phyloP scores from a whole-genome alignment of 2,797 vertebrate species.

The Sciaenops ocellatus region DNA sequence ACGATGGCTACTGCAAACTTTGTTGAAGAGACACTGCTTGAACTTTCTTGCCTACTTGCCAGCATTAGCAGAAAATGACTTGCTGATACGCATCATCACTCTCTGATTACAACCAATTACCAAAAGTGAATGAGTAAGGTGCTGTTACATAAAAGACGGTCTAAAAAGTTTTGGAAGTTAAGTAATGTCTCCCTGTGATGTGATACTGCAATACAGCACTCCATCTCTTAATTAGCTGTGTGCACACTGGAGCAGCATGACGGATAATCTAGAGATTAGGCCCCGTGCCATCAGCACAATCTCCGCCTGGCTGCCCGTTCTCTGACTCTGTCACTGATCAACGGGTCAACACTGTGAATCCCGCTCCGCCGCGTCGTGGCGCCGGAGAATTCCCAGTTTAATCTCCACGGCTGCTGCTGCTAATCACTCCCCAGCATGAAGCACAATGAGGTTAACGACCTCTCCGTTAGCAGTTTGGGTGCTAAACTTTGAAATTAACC shows the following conservation, averaged over 20 bases:
- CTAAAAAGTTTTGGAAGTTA: conserved; percentile 53
- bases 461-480: conserved; percentile 37
- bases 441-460: conserved; percentile 56
- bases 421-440: conserved; percentile 56
- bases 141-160: conserved; percentile 42
- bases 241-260: conserved; percentile 64
- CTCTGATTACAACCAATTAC: conserved; percentile 66
- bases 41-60: conserved; percentile 32
- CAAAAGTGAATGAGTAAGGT: conserved; percentile 31
- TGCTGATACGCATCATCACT: conserved; percentile 40
- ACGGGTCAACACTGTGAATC: conserved; percentile 68
- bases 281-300: conserved; percentile 63
- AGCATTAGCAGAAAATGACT: conserved; percentile 33
- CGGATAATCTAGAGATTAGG: conserved; percentile 79
- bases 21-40: not conserved
- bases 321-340: conserved; percentile 59
- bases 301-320: conserved; percentile 63
- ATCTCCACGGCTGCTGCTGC: conserved; percentile 58
- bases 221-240: conserved; percentile 72
- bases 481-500: conserved; percentile 35
- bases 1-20: not conserved
- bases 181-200: conserved; percentile 43
- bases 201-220: conserved; percentile 51
- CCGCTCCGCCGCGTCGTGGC: conserved; percentile 47
- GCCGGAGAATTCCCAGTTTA: conserved; percentile 53